A percentile compares a stretch with the other conserved stretches of the same genome.
phyloP scores from a whole-genome alignment of 30 jellyfish, hydroid and myxozoan genomes.

The Pelagia noctiluca region DNA sequence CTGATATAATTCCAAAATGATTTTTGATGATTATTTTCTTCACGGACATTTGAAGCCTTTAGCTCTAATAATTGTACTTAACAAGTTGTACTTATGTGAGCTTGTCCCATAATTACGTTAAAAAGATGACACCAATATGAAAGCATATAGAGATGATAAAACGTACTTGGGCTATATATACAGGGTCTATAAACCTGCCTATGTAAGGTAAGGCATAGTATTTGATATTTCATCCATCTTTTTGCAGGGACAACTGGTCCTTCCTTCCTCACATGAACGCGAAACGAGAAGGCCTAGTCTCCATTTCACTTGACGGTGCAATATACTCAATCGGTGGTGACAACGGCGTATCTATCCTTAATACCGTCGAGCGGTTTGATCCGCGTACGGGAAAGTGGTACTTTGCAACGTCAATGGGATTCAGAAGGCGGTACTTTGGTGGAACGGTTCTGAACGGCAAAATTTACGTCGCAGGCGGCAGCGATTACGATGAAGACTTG shows the following conservation, averaged over 20 bases:
- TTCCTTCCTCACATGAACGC: slow-evolving; percentile 67
- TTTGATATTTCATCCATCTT: neutral
- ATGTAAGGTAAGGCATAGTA: too few relatives aligned
- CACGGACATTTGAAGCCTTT: too few relatives aligned
- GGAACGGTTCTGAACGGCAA: slow-evolving; percentile 63
- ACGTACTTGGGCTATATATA: too few relatives aligned
- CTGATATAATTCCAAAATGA: too few relatives aligned
- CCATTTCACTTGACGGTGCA: slow-evolving; percentile 66
- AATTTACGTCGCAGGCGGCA: slow-evolving; percentile 74
- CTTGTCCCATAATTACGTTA: too few relatives aligned
- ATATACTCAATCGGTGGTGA: slow-evolving; percentile 84
- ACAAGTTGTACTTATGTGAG: too few relatives aligned
- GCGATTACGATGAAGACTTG: slow-evolving; percentile 74
- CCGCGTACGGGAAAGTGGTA: slow-evolving; percentile 85
- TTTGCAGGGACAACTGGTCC: slow-evolving; percentile 73
- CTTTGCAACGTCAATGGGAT: slow-evolving; percentile 74
- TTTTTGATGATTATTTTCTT: too few relatives aligned
- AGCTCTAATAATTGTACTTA: too few relatives aligned
- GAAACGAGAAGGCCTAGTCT: slow-evolving; percentile 75
- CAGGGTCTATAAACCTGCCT: too few relatives aligned
- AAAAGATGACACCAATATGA: too few relatives aligned
- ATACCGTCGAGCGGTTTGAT: slow-evolving; percentile 78
- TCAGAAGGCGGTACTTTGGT: slow-evolving; percentile 74
- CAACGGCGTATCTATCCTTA: slow-evolving; percentile 77
- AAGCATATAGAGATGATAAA: too few relatives aligned